These are phyloP conservation scores for Salvelinus sp. DNA, from an alignment of 2,113 vertebrate genomes.

Conservation along the genomic window DNA sequence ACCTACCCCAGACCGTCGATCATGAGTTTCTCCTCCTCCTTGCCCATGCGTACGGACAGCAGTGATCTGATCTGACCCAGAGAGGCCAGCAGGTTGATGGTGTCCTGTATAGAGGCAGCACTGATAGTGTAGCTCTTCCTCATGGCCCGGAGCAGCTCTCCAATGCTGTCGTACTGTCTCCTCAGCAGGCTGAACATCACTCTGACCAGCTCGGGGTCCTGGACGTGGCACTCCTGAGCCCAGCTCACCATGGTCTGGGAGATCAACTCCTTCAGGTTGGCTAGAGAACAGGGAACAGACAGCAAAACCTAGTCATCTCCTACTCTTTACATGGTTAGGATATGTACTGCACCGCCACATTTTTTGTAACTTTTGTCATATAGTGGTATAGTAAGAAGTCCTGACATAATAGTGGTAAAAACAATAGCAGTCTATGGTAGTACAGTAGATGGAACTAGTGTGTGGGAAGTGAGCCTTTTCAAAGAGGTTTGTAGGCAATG, in stretches of 20 bases:
- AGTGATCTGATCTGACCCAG: conserved; percentile 96
- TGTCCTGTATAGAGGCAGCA: conserved; percentile 88
- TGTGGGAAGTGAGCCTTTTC: too few relatives aligned
- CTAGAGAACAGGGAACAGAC: conserved; percentile 61
- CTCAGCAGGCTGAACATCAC: conserved; percentile 95
- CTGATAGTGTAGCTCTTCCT: conserved; percentile 95
- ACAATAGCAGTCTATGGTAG: too few relatives aligned
- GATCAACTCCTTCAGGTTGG: conserved; percentile 92
- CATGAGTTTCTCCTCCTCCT: conserved; percentile 97
- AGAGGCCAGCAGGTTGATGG: conserved; percentile 89
- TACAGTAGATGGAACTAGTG: too few relatives aligned
- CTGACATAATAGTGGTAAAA: too few relatives aligned
- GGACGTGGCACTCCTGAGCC: conserved; percentile 95
- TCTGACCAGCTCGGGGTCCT: conserved; percentile 91
- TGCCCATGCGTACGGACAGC: conserved; percentile 96
- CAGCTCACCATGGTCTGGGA: conserved; percentile 96
- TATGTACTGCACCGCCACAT: too few relatives aligned
- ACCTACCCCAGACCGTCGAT: conserved; percentile 93
- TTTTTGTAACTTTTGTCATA: too few relatives aligned
- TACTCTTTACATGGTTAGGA: too few relatives aligned
- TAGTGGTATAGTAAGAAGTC: too few relatives aligned
- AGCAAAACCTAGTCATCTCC: too few relatives aligned
- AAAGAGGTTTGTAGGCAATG: too few relatives aligned
- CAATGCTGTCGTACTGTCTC: conserved; percentile 95
- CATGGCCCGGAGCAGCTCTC: conserved; percentile 91